These are phyloP conservation scores for Sternotherus odoratus DNA, from an alignment of 2,797 vertebrate species.

Conservation along the genomic window DNA sequence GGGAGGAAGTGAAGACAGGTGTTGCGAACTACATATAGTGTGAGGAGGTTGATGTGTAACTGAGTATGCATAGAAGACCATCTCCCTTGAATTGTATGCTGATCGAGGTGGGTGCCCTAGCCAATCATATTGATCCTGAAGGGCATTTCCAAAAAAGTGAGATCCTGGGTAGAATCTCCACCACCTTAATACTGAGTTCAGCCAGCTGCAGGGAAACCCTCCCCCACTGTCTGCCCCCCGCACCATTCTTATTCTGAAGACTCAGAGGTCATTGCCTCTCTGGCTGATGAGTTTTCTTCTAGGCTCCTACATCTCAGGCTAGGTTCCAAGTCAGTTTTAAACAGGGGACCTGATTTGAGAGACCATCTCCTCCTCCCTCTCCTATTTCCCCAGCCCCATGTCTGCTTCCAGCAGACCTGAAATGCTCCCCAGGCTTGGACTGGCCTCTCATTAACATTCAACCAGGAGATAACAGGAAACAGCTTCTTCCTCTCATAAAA, in stretches of 20 bases:
- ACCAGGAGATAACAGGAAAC: constrained; percentile 69
- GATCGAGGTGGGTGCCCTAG: too few relatives aligned
- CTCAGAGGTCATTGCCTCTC: background rate
- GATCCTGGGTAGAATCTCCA: background rate
- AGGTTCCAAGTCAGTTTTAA: background rate
- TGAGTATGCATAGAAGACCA: too few relatives aligned
- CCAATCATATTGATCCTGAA: constrained; percentile 39
- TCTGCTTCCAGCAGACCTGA: constrained; percentile 28
- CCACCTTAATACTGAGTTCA: constrained; percentile 2
- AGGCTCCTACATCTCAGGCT: constrained; percentile 27
- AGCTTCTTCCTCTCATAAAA: constrained; percentile 64
- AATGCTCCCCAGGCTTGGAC: constrained; percentile 18
- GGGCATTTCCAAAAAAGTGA: constrained; percentile 48
- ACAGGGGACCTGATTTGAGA: background rate
- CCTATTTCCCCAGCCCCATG: background rate
- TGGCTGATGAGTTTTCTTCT: background rate
- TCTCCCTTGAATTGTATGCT: too few relatives aligned
- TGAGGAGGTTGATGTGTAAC: too few relatives aligned
- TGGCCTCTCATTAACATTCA: constrained; percentile 33
- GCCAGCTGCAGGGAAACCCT: constrained; percentile 25
- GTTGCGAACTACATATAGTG: too few relatives aligned
- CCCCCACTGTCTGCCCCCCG: background rate
- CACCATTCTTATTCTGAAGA: background rate
- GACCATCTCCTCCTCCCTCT: background rate
- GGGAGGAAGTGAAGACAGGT: too few relatives aligned